phyloP scores from a whole-genome alignment of 2,888 invertebrate species.

The Drosophila phalerata region DNA sequence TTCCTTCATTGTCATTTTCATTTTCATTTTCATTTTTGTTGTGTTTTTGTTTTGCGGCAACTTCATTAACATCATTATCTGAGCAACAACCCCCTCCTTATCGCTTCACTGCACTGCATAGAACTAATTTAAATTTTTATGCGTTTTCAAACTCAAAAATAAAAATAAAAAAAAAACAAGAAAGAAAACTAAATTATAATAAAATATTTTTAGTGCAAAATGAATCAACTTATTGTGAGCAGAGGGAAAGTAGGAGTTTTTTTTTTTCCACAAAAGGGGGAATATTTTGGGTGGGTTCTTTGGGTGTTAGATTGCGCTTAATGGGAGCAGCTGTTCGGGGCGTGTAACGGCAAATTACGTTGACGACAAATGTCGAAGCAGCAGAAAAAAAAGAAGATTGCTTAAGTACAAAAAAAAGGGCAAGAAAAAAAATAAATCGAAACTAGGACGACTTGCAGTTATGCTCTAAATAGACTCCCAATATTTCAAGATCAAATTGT shows the following conservation, averaged over 20 bases:
- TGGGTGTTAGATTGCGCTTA: constrained; percentile 46
- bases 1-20: background rate
- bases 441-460: background rate
- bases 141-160: background rate
- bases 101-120: constrained; percentile 2
- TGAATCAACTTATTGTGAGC: constrained; percentile 1
- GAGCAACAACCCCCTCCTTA: background rate
- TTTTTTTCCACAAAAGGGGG: background rate
- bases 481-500: background rate
- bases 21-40: background rate
- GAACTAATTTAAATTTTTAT: constrained; percentile 19
- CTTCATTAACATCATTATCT: constrained; percentile 72
- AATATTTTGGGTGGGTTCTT: background rate
- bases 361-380: constrained; percentile 69
- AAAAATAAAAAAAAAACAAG: background rate
- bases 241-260: background rate
- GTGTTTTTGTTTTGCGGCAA: constrained; percentile 34
- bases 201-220: constrained; percentile 5
- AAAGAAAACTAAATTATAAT: constrained; percentile 5
- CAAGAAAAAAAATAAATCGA: background rate
- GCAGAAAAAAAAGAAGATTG: constrained; percentile 12
- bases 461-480: background rate
- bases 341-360: constrained; percentile 63
- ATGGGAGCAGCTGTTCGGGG: constrained; percentile 57
- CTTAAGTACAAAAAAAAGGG: constrained; percentile 6